Base-by-base conservation (phyloP, 2,113 vertebrate species). In the Cryptoleucopteryx plumbea region DNA sequence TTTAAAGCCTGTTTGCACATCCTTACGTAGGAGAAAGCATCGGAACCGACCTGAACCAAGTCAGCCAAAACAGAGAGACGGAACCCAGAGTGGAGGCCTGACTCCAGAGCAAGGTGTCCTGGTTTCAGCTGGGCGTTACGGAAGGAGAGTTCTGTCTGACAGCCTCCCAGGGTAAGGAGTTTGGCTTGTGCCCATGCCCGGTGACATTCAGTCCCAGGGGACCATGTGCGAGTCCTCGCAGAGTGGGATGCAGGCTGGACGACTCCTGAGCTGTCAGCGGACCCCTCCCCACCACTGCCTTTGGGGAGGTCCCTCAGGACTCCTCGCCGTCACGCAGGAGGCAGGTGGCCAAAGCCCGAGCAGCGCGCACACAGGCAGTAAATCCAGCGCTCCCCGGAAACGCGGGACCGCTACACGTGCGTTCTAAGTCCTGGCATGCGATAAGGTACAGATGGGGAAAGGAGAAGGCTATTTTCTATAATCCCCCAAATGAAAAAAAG, bases 341-440 rank as follows among this genome's bases (percentile, higher is more conserved):
- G 17, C 40, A 38, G 32, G 20, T 5, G 45, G 32, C 27, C 55
- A 13, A 29, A 36, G 74, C 6, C 6, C 2, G 29, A 55, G 29
- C 34, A 16, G 29, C 4, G 2, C 1, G 9, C 25, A 22, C 29
- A 22, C 15, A 7, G 19, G 56, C 32, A 21, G 65, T 11, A 45
- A 38, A 42, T 29, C 48, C 56, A 40, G 27, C 3, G 7, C 58
- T 63, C 19, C 31, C 40, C 11, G 2, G 23, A 32, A 16, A 45
- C 4, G 25, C 19, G 5, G n/a, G 20, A 11, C 23, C 9, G 25
- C 40, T 12, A 4, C n/a, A 16, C 20, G 3, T 1, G 12, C 1
- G 0, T 32, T 36, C 9, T 7, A 50, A 26, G 21, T 16, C 48
- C 10, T 29, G 31, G 48, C 36, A 11, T 8, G 8, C 32, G 13